phyloP scores from a whole-genome alignment of 2,797 vertebrate genomes.

The Rhynchonycteris naso region DNA sequence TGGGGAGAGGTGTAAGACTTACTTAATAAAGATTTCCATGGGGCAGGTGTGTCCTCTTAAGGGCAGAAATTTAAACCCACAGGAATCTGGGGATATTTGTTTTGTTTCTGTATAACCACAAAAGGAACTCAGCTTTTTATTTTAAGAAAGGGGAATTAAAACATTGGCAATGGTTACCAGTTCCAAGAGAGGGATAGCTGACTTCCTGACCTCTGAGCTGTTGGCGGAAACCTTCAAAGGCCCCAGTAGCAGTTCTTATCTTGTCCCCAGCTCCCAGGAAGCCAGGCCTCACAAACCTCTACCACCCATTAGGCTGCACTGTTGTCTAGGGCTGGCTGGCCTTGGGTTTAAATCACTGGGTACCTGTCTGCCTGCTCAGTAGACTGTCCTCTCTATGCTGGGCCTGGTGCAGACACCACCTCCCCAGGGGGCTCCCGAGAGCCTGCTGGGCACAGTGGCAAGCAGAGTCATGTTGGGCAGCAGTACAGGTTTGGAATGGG shows the following conservation, averaged over 20 bases:
- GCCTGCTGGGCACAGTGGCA: neutral
- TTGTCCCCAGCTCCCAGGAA: neutral
- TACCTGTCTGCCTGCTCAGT: neutral
- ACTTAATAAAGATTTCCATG: neutral
- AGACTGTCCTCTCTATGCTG: neutral
- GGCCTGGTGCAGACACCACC: neutral
- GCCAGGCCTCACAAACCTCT: neutral
- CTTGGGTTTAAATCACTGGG: neutral
- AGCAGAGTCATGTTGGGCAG: neutral
- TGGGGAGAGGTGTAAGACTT: neutral
- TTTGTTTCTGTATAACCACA: conserved; percentile 52
- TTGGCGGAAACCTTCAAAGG: neutral
- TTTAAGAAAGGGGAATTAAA: conserved; percentile 38
- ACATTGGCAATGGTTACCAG: neutral
- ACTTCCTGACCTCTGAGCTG: neutral
- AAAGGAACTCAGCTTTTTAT: conserved; percentile 15
- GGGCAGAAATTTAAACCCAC: neutral
- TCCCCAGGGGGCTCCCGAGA: neutral
- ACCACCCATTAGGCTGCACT: neutral
- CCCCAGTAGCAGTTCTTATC: neutral
- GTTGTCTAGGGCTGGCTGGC: neutral
- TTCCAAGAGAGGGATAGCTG: neutral
- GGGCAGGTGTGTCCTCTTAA: neutral
- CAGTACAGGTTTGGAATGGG: neutral
- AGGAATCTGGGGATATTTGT: neutral